Evolutionary conservation across 1,140 invertebrate species (phyloP), one percentile per base, ranked within the genome.

Genomic region (Wasmannia auropunctata): DNA sequence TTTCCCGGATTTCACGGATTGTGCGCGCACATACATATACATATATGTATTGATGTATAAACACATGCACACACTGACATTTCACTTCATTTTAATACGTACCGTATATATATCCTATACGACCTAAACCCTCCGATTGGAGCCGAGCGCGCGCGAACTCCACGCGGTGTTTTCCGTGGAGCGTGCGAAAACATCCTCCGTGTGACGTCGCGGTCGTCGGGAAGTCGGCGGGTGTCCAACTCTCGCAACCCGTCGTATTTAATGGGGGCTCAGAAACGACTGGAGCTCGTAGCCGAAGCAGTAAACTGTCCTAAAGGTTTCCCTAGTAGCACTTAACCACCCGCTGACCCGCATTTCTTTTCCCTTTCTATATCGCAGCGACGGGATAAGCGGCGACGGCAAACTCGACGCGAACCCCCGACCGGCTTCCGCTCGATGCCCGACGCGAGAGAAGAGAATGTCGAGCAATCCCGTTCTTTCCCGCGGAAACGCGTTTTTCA

Each of bases 281-380:
- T 56, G 11, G 22, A 56, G 79, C 49, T n/a, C 65, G 79, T 40
- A 60, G 40, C 22, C 51, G 54, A 85, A 16, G 40, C 43, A 54
- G 62, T 69, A 83, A 87, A 62, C 84, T 40, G 34, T 62, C 63
- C 89, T 93, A 92, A 93, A 91, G 92, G 87, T 91, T 93, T 92
- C 79, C 89, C 87, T 89, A 85, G 89, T 94, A 93, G 86, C 93
- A 94, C 93, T 94, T 90, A 94, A 86, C 91, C 93, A 87, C 93
- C 92, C 62, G 88, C 86, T 89, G 93, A 76, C 74, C 63, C 74
- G 49, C 67, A 54, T 58, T 76, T 85, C 80, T 51, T 72, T 83
- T 84, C 58, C 86, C 60, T 62, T 87, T 37, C 49, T n/a, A 25
- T n/a, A 25, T 7, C 46, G 43, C 16, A 40, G 34, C 51, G 16